Evolutionary conservation across 1,140 invertebrate species (phyloP).

Genomic region (Bombus fervidus): DNA sequence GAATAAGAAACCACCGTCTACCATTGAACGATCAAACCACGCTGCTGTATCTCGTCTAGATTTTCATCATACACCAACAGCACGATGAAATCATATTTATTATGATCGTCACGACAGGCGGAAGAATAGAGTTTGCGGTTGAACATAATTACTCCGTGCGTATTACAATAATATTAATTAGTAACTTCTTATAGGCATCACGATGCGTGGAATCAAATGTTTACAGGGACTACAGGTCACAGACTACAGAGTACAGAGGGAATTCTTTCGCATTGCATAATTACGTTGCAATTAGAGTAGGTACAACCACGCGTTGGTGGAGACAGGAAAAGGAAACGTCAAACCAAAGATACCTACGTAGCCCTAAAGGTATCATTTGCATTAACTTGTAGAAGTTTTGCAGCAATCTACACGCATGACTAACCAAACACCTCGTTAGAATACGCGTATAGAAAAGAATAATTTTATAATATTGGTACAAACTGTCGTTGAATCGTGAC

Average conservation of each 20-base stretch:
- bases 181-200: neutral
- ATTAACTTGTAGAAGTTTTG: slow-evolving; percentile 64
- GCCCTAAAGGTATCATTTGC: slow-evolving; percentile 63
- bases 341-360: slow-evolving; percentile 48
- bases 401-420: slow-evolving; percentile 71
- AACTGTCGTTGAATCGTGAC: slow-evolving; percentile 28
- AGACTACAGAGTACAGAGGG: neutral
- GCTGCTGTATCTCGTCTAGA: neutral
- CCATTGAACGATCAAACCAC: neutral
- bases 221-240: neutral
- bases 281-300: slow-evolving; percentile 58
- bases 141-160: neutral
- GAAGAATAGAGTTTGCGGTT: neutral
- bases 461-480: slow-evolving; percentile 42
- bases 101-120: no score
- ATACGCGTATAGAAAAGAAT: slow-evolving; percentile 37
- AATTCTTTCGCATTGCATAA: slow-evolving; percentile 9
- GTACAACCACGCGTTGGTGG: slow-evolving; percentile 30
- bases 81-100: neutral
- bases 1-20: neutral
- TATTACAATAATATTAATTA: neutral
- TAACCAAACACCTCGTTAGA: slow-evolving; percentile 57
- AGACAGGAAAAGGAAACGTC: slow-evolving; percentile 43
- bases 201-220: neutral
- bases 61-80: neutral